Evolutionary conservation across 2,113 vertebrate genomes (phyloP).

Genomic region (Chrysemys picta): DNA sequence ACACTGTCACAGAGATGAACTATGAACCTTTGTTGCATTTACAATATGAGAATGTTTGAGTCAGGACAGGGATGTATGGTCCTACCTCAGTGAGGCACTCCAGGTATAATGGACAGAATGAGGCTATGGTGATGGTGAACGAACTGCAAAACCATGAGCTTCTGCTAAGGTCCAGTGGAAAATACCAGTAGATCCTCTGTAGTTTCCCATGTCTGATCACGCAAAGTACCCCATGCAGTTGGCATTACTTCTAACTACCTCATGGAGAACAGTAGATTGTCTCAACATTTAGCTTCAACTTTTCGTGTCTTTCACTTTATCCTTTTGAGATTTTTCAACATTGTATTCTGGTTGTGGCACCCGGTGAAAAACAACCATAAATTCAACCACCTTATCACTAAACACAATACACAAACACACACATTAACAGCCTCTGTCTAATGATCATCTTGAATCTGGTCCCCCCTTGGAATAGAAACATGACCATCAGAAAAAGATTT

Average conservation of each 20-base stretch:
- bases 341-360: neutral
- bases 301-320: conserved; percentile 40
- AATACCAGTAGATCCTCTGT: conserved; percentile 6
- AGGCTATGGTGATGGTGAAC: neutral
- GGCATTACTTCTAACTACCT: conserved; percentile 4
- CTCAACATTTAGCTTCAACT: conserved; percentile 30
- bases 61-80: neutral
- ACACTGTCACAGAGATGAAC: too few species aligned
- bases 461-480: neutral
- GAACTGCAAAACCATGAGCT: conserved; percentile 46
- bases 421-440: neutral
- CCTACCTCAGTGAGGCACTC: neutral
- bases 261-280: conserved; percentile 14
- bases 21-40: neutral
- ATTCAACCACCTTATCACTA: neutral
- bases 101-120: neutral
- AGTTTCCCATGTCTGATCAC: conserved; percentile 38
- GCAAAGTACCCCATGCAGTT: neutral
- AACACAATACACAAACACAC: neutral
- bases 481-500: neutral
- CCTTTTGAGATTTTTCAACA: neutral
- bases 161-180: conserved; percentile 20
- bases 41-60: neutral
- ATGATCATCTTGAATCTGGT: neutral
- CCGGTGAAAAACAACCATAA: conserved; percentile 23